Conservation (phyloP, 2,113 vertebrate genomes). For the Zingel zingel region DNA sequence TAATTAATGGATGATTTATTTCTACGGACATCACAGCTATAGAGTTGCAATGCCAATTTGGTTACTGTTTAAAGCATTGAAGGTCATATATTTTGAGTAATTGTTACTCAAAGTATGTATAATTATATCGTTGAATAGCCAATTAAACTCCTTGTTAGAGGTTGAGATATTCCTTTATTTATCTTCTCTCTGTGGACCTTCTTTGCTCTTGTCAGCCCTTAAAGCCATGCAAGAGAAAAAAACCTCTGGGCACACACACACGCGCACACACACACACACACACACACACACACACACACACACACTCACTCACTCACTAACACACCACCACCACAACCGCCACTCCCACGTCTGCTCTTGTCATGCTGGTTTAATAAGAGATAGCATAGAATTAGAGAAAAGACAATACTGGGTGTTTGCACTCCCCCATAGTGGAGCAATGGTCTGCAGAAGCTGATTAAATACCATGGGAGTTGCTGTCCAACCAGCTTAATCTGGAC, state of each 20-base stretch:
- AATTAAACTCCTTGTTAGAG: constrained; percentile 79
- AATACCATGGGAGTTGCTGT: constrained; percentile 72
- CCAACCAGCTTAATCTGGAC: constrained; percentile 76
- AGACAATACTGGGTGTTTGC: constrained; percentile 77
- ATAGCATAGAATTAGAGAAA: constrained; percentile 70
- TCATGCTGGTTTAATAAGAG: constrained; percentile 79
- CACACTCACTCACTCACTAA: background rate
- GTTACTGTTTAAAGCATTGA: constrained; percentile 69
- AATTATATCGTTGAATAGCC: constrained; percentile 80
- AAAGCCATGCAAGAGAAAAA: constrained; percentile 43
- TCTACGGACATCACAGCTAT: constrained; percentile 50
- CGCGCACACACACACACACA: constrained; percentile 4
- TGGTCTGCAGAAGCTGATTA: constrained; percentile 80
- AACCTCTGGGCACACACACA: background rate
- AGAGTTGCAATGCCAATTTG: constrained; percentile 67
- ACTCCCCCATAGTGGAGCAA: constrained; percentile 73
- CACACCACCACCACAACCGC: background rate
- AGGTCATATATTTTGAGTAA: constrained; percentile 78
- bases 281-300: constrained; percentile 1
- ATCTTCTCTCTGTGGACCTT: constrained; percentile 70
- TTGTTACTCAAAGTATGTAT: constrained; percentile 75
- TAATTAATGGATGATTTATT: constrained; percentile 67
- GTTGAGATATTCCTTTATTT: constrained; percentile 80
- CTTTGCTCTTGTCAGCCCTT: constrained; percentile 57
- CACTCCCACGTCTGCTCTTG: constrained; percentile 47